Conservation (phyloP, 2,797 vertebrate species). For the Enteromius fasciolatus region DNA sequence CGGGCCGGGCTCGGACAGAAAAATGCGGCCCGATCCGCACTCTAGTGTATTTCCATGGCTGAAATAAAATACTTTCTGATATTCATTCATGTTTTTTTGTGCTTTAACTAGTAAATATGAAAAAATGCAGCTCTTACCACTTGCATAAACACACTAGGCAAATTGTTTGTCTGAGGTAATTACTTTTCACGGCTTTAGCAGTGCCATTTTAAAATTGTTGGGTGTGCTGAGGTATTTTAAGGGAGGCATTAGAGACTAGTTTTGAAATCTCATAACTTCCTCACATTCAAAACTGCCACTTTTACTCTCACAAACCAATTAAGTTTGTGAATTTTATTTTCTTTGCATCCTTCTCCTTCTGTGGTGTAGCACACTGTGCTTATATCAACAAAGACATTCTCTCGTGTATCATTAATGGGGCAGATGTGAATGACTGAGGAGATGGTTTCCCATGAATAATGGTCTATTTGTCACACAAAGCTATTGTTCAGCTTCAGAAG, state of each 20-base stretch:
- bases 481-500: conserved; percentile 22
- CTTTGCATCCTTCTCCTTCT: neutral
- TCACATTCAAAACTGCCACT: neutral
- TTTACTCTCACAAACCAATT: neutral
- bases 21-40: no score
- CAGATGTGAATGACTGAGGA: conserved; percentile 6
- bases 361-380: conserved; percentile 11
- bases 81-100: no score
- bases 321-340: neutral
- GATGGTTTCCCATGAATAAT: conserved; percentile 20
- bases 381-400: conserved; percentile 13
- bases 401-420: conserved; percentile 22
- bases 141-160: neutral
- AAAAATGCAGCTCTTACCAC: neutral
- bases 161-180: neutral
- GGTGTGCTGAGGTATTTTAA: neutral
- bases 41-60: no score
- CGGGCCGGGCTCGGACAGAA: no score
- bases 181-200: neutral
- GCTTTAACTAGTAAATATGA: no score
- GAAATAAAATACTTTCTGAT: no score
- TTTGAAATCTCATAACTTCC: neutral
- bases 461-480: conserved; percentile 14
- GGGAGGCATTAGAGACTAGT: neutral
- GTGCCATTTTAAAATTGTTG: neutral